Conservation (phyloP, 2,113 vertebrate genomes). For the Notarius quadriscutis region DNA sequence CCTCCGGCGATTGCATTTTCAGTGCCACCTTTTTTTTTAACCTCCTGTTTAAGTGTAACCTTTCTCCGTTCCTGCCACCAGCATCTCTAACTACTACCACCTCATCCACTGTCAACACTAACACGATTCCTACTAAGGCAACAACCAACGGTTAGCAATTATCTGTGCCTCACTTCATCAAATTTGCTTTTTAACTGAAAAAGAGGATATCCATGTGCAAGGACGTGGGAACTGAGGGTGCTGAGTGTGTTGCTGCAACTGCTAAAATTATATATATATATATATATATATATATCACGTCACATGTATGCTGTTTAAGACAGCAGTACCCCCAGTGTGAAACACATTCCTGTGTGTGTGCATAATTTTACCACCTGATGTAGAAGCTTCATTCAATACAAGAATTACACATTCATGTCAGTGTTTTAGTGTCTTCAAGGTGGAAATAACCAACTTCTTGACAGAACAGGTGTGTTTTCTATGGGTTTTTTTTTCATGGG, state of each 20-base stretch:
- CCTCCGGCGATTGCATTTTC: slow-evolving; percentile 24
- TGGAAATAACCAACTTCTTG: neutral
- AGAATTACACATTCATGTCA: neutral
- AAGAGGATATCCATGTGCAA: neutral
- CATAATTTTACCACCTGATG: neutral
- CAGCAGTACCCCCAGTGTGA: neutral
- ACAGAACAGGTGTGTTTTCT: neutral
- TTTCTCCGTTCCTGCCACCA: slow-evolving; percentile 59
- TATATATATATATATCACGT: neutral
- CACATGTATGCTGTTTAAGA: neutral
- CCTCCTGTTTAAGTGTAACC: slow-evolving; percentile 7
- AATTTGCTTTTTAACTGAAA: neutral
- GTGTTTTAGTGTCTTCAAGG: neutral
- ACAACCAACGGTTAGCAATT: slow-evolving; percentile 76
- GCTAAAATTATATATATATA: neutral
- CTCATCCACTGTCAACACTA: slow-evolving; percentile 89
- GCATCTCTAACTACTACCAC: slow-evolving; percentile 75
- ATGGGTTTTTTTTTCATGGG: neutral
- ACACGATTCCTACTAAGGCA: slow-evolving; percentile 90
- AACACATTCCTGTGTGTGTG: neutral
- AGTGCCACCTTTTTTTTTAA: slow-evolving; percentile 12
- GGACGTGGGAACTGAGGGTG: neutral
- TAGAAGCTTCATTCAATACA: neutral
- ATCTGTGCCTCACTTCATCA: slow-evolving; percentile 19
- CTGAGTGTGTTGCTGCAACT: neutral